Evolutionary conservation across 23 tunicate genomes (phyloP), one percentile per base, ranked within the genome.

Genomic region (Diplosoma virens): DNA sequence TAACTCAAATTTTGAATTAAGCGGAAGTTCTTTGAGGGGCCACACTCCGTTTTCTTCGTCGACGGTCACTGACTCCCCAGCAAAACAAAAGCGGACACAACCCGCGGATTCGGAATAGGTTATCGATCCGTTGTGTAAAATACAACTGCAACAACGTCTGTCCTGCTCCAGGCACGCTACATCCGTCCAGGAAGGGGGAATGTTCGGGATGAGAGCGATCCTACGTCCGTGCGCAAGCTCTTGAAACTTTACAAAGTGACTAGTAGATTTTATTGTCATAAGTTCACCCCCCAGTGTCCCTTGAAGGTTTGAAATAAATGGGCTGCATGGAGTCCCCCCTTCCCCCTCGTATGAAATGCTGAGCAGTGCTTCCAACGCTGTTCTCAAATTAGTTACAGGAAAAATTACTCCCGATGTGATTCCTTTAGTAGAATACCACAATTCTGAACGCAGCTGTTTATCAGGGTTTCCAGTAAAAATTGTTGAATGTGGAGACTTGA

Each of bases 291-390:
- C 52, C 18, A 76, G 18, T 25, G 33, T 11, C 33, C 46, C 47
- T 25, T 16, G 18, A 26, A 37, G 45, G 32, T 67, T 23, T 17
- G 79, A 72, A 28, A 81, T 52, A 32, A 47, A 71, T 23, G 83
- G 73, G 69, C 58, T 32, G 77, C 85, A 86, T 2, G 81, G 58
- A 0, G 78, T 26, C 1, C 93, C 81, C 1, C 93, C 93, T 66
- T 79, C 93, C n/a, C 93, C 93, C 35, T 86, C 93, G 46, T 79
- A 86, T 1, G 83, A 79, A 30, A 86, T 59, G 36, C 80, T 81
- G 2, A 86, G 23, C 28, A 75, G 37, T 31, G 93, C 85, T 73
- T 73, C 76, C 34, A 86, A 20, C 20, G 93, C 93, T 32, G 85
- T 81, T 47, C 36, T 47, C 23, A 86, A 47, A 37, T 66, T 71